Percentiles rank a stretch among this genome's conserved stretches.
Evolutionary conservation across 2,113 vertebrate genomes (phyloP).

Genomic region (Microcebus lehilahytsara): DNA sequence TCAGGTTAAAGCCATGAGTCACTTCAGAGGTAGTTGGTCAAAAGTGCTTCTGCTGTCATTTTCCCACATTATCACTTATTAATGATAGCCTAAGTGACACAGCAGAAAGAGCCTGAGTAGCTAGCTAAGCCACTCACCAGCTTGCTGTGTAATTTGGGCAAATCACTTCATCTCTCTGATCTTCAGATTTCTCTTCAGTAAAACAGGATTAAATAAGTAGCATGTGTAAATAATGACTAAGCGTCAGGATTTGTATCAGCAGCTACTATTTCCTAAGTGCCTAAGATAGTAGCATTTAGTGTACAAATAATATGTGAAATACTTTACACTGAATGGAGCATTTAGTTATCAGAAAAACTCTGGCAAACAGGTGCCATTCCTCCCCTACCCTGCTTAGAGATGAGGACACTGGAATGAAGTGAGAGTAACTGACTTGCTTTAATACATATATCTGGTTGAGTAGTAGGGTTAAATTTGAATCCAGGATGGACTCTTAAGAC

Average conservation of each 20-base stretch:
- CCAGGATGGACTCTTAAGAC: neutral
- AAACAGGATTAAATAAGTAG: neutral
- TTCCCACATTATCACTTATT: constrained; percentile 1
- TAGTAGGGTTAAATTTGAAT: neutral
- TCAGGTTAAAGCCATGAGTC: neutral
- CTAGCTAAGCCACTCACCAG: neutral
- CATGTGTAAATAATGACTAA: neutral
- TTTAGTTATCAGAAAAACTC: neutral
- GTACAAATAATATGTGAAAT: neutral
- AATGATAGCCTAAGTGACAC: neutral
- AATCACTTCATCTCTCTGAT: neutral
- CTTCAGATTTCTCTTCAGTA: constrained; percentile 16
- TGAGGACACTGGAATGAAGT: neutral
- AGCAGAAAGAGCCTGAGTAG: neutral
- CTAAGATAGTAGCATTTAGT: neutral
- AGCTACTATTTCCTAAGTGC: neutral
- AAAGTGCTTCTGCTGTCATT: neutral
- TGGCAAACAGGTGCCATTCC: neutral
- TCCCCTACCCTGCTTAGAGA: neutral
- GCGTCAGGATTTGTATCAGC: neutral
- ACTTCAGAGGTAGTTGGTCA: neutral
- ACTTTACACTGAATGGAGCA: neutral
- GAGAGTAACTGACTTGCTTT: neutral
- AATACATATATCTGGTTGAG: neutral
- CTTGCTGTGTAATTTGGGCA: neutral